Percentiles rank a stretch among this genome's conserved stretches.
These are phyloP conservation scores for Aphidoletes aphidimyza DNA, from an alignment of 2,888 invertebrate species.

Conservation along the genomic window DNA sequence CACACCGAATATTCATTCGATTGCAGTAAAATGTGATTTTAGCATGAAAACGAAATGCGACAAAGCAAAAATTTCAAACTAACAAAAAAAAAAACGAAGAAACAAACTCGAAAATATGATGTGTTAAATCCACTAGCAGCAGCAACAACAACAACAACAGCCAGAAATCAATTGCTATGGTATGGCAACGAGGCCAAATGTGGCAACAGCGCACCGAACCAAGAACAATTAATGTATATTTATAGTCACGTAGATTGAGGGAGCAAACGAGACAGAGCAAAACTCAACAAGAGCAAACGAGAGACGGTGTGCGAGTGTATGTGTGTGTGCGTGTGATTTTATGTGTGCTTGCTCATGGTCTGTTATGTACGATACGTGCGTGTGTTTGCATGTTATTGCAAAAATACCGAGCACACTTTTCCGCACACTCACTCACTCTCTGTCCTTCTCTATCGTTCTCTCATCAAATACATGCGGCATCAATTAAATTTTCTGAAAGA, in stretches of 20 bases:
- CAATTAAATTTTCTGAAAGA: constrained; percentile 41
- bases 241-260: constrained; percentile 23
- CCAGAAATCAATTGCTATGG: neutral
- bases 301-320: neutral
- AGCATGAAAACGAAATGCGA: constrained; percentile 54
- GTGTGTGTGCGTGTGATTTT: neutral
- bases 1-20: constrained; percentile 36
- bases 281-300: neutral
- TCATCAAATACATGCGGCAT: constrained; percentile 27
- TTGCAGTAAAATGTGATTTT: constrained; percentile 47
- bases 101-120: constrained; percentile 37
- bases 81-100: neutral
- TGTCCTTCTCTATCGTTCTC: neutral
- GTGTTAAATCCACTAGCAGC: constrained; percentile 37
- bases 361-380: too few relatives aligned
- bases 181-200: constrained; percentile 32
- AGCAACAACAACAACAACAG: constrained; percentile 1
- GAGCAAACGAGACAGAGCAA: neutral
- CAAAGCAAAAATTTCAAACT: constrained; percentile 39
- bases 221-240: constrained; percentile 48
- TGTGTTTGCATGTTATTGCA: constrained; percentile 47
- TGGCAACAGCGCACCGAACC: constrained; percentile 50
- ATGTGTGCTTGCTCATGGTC: neutral
- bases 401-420: constrained; percentile 40
- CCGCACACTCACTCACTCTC: neutral